phyloP scores from a whole-genome alignment of 2,888 invertebrate species.

The Watsonalla binaria region DNA sequence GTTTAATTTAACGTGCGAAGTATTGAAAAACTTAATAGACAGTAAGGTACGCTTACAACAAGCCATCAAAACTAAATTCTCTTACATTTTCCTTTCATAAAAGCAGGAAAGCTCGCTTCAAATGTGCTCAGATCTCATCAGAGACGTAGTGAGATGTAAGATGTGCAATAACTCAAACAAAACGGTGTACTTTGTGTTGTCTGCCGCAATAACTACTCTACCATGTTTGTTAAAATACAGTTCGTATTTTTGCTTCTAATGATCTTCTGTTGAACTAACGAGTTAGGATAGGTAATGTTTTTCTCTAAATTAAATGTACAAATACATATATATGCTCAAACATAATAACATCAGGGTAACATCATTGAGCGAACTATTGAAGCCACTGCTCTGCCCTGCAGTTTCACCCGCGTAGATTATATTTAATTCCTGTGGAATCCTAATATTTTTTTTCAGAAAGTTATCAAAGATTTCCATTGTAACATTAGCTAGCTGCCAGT shows the following conservation, averaged over 20 bases:
- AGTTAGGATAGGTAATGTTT: slow-evolving; percentile 2
- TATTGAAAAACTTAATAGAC: no score
- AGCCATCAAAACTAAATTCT: neutral
- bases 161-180: slow-evolving; percentile 43
- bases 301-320: slow-evolving; percentile 5
- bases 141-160: slow-evolving; percentile 32
- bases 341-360: no score
- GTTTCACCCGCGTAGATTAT: no score
- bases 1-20: no score
- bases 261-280: slow-evolving; percentile 11
- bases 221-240: slow-evolving; percentile 44
- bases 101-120: slow-evolving; percentile 8
- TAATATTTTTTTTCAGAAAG: no score
- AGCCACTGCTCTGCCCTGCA: no score
- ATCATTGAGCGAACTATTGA: no score
- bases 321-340: no score
- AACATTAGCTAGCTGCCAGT: no score
- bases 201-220: slow-evolving; percentile 31
- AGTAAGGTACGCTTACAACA: neutral
- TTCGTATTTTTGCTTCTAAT: slow-evolving; percentile 38
- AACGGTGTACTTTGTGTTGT: slow-evolving; percentile 38
- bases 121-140: slow-evolving; percentile 29
- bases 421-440: no score
- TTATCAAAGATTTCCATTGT: no score
- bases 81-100: slow-evolving; percentile 2